These are phyloP conservation scores for Notothenia rossii DNA, from an alignment of 2,113 vertebrate genomes.

Conservation along the genomic window DNA sequence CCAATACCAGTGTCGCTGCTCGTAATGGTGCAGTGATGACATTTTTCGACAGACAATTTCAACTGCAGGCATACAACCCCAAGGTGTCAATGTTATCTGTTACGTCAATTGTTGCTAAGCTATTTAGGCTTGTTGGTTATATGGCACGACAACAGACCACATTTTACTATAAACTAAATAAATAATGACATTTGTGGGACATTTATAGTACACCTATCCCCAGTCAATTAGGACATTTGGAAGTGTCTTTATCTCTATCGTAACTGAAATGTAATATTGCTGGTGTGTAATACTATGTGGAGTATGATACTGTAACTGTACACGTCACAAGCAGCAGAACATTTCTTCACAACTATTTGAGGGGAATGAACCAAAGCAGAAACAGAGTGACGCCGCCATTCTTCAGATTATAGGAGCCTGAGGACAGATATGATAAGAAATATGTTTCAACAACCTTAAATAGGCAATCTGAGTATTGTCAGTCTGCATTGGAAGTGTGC, in stretches of 20 bases:
- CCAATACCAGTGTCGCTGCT: no score
- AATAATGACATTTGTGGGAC: background rate
- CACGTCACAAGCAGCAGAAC: constrained; percentile 2
- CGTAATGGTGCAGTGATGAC: no score
- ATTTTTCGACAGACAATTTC: no score
- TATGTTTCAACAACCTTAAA: constrained; percentile 24
- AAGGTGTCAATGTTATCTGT: background rate
- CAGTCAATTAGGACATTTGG: background rate
- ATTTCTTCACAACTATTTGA: background rate
- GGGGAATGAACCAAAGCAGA: background rate
- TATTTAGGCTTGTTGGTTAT: background rate
- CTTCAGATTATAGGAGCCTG: constrained; percentile 1
- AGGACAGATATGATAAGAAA: constrained; percentile 24
- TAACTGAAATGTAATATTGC: background rate
- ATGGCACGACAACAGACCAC: background rate
- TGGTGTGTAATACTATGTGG: background rate
- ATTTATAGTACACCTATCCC: background rate
- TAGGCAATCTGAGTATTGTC: background rate
- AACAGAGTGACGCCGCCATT: constrained; percentile 8
- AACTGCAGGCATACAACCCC: no score
- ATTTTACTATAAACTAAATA: background rate
- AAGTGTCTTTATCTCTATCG: background rate
- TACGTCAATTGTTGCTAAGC: background rate
- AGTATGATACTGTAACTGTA: background rate
- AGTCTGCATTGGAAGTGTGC: background rate